A percentile compares a stretch with the other conserved stretches of the same genome.
These are phyloP conservation scores for Tichodroma muraria DNA, from an alignment of 2,113 vertebrate genomes.

Conservation along the genomic window DNA sequence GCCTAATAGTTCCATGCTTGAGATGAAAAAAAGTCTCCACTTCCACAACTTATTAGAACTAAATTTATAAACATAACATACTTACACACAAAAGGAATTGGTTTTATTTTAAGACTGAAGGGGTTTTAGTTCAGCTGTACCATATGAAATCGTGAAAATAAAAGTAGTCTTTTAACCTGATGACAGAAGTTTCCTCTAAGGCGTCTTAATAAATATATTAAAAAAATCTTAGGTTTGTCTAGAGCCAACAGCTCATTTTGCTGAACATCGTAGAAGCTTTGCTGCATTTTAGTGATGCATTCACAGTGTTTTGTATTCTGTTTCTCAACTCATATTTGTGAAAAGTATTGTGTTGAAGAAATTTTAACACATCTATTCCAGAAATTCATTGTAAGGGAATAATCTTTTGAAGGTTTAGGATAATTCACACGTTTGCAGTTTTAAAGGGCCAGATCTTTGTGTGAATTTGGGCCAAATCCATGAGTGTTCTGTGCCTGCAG, in stretches of 20 bases:
- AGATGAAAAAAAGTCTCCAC: background rate
- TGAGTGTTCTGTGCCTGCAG: background rate
- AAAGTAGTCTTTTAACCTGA: background rate
- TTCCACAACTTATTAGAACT: background rate
- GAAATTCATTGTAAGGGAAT: background rate
- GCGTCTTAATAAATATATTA: background rate
- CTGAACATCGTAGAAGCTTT: background rate
- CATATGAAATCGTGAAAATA: background rate
- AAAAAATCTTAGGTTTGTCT: background rate
- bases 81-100: background rate
- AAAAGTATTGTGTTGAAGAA: background rate
- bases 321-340: background rate
- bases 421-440: background rate
- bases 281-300: background rate
- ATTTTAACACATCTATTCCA: background rate
- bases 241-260: background rate
- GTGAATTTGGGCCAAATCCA: background rate
- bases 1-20: background rate
- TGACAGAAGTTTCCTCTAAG: background rate
- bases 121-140: background rate
- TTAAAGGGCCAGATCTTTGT: background rate
- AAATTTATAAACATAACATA: background rate
- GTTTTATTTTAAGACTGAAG: background rate
- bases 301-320: background rate
- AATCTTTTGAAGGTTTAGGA: background rate